Base-by-base conservation (phyloP, 2,888 invertebrate genomes). In the Tuta absoluta region DNA sequence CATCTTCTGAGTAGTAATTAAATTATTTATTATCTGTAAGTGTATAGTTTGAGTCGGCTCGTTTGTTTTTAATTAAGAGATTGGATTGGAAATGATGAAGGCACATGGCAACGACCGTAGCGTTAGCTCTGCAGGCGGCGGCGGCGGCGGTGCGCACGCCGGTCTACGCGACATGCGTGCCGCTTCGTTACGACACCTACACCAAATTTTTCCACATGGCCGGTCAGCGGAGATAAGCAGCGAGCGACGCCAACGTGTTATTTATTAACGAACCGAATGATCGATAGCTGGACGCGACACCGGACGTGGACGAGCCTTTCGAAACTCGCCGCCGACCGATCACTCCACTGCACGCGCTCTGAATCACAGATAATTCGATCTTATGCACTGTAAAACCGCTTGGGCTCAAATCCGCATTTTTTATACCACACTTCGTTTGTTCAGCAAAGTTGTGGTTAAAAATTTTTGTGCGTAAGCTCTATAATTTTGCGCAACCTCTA, bases 191-290 rank as follows among this genome's bases (percentile, higher is more conserved):
- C 91, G 90, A 91, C 90, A 91, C 88, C 89, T 89, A 91, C 91
- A 89, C 90, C 89, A 85, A 91, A 89, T 90, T 89, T 89, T 91
- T 91, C 90, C 90, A 90, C 91, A 90, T 91, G 91, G 87, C 86
- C 89, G 89, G 84, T 83, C 90, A 89, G 84, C 84, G 70, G 74
- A 90, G 91, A 91, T 91, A 90, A 91, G 89, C 89, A 80, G 84
- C 84, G 81, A 82, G 77, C 86, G 87, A 90, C 86, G 87, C 85
- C 88, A 81, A 89, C 90, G 89, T 91, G 89, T 90, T 90, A 90
- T 91, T 91, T 91, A 91, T 91, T 90, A 91, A 91, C 91, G 91
- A 91, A 91, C 89, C 89, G 91, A 91, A 91, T 91, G 91, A 91
- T 91, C 90, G 91, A 91, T 91, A 89, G 91, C 85, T 86, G 89